Evolutionary conservation across 2,113 vertebrate species (phyloP), one percentile per base, ranked within the genome.

Genomic region (Halichoerus grypus): DNA sequence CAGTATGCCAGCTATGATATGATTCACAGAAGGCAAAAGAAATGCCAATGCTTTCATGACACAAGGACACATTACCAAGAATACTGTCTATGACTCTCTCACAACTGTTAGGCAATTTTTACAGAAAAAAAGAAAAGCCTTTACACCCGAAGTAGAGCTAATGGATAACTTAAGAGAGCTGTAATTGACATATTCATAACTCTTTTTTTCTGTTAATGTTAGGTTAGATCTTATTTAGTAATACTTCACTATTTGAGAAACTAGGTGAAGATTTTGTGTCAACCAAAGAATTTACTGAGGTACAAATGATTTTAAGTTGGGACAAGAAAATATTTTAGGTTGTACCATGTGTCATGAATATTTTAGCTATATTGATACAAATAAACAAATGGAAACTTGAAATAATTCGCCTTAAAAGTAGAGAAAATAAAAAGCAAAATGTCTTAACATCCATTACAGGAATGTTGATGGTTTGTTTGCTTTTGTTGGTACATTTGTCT

Each of bases 191-290:
- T 31, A 94, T 67, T 53, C 28, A 81, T 67, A 95, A 82, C 16
- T 93, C 22, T 94, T 85, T 81, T 76, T 77, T 91, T 10, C 61
- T 94, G n/a, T 36, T 65, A 92, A 84, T 88, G 55, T 82, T 63
- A 63, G 61, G 51, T 26, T 96, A 72, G 11, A 77, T 76, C 77
- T 95, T 96, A 69, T 67, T 96, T 91, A 95, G 74, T 94, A 84
- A 90, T 31, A 4, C 10, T 92, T 94, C 61, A 79, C 26, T 63
- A 71, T 76, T 84, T 95, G 14, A 87, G n/a, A 92, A 86, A 77
- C 15, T 36, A 1, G 51, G 12, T 69, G 8, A 71, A 81, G 9
- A 92, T 84, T 95, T 96, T 93, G 36, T 90, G 94, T 94, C 49
- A 79, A 57, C 13, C 31, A 77, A 95, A 94, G 36, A 97, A 92